Evolutionary conservation across 2,888 invertebrate species (phyloP).

Genomic region (Rhabditoides inermis): DNA sequence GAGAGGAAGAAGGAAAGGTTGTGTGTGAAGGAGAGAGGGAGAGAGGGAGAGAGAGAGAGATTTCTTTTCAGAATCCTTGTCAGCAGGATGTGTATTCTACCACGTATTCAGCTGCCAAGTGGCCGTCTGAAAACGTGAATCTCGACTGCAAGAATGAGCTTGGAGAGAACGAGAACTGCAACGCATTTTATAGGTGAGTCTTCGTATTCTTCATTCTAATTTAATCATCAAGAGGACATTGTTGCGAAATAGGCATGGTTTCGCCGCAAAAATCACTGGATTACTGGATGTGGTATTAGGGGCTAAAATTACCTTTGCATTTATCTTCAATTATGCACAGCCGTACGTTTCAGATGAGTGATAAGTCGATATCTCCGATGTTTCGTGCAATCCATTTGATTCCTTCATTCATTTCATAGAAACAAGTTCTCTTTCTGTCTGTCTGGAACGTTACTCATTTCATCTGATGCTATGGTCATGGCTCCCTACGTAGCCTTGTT

Average conservation of each 20-base stretch:
- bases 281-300: no score
- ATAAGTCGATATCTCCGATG: background rate
- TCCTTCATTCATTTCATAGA: no score
- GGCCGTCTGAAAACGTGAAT: slow-evolving; percentile 35
- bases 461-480: no score
- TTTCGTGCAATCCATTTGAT: background rate
- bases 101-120: slow-evolving; percentile 46
- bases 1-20: no score
- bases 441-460: no score
- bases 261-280: no score
- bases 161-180: slow-evolving; percentile 22
- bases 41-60: no score
- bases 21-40: no score
- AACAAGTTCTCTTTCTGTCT: no score
- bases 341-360: background rate
- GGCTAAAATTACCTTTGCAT: no score
- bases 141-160: slow-evolving; percentile 34
- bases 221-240: background rate
- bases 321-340: no score
- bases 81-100: slow-evolving; percentile 41
- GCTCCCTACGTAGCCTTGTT: no score
- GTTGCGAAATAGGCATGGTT: background rate
- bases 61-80: slow-evolving; percentile 43
- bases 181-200: slow-evolving; percentile 23
- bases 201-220: background rate